A percentile compares a stretch with the other conserved stretches of the same genome.
These are phyloP conservation scores for Calliphora vicina DNA, from an alignment of 1,140 invertebrate species.

Conservation along the genomic window DNA sequence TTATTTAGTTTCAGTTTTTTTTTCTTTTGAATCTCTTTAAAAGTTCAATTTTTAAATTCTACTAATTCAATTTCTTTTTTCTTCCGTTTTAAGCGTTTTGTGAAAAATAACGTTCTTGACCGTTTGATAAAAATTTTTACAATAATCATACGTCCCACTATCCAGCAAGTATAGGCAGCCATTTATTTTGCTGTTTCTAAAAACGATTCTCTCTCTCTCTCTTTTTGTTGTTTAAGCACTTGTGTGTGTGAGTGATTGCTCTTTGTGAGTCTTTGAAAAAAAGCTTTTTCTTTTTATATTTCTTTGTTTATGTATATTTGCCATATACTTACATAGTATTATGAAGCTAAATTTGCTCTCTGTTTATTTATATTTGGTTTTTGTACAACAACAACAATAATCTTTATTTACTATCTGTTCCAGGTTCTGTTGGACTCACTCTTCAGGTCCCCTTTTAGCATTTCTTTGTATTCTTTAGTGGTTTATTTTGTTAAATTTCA, in stretches of 20 bases:
- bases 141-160: constrained; percentile 33
- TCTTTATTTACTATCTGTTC: background rate
- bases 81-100: background rate
- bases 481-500: background rate
- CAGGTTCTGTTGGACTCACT: background rate
- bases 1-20: background rate
- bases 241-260: no score
- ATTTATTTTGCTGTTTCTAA: constrained; percentile 11
- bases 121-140: constrained; percentile 43
- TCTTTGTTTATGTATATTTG: background rate
- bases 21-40: background rate
- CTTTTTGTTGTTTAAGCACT: background rate
- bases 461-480: background rate
- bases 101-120: constrained; percentile 40
- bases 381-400: background rate
- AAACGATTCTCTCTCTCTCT: background rate
- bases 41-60: background rate
- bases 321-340: no score
- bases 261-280: background rate
- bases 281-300: background rate
- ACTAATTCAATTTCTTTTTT: background rate
- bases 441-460: background rate
- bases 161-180: background rate
- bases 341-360: background rate
- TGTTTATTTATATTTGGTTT: background rate